Evolutionary conservation across 2,113 vertebrate species (phyloP).

Genomic region (Myrmecobius fasciatus): DNA sequence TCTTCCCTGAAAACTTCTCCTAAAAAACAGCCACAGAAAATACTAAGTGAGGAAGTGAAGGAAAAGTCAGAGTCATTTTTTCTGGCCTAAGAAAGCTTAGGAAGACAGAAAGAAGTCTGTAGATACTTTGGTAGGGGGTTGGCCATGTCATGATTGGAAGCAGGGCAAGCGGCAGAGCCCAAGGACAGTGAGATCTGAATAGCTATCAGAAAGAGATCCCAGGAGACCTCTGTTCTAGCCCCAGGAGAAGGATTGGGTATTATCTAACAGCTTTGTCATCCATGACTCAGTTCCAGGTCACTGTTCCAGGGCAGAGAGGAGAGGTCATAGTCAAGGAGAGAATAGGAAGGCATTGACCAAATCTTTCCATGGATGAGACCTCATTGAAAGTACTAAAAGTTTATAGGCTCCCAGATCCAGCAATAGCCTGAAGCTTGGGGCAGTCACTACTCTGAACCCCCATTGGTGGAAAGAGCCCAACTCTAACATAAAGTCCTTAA

Average conservation of each 20-base stretch:
- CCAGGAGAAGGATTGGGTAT: not conserved
- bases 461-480: not conserved
- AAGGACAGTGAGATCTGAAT: not conserved
- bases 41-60: not conserved
- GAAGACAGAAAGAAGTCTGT: not conserved
- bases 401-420: not conserved
- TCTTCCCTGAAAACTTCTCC: not conserved
- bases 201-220: not conserved
- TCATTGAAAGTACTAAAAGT: not conserved
- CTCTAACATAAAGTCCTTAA: not conserved
- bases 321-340: not conserved
- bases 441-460: not conserved
- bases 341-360: not conserved
- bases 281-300: not conserved
- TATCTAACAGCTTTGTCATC: not conserved
- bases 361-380: not conserved
- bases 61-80: not conserved
- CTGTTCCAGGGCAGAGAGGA: not conserved
- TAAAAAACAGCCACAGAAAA: not conserved
- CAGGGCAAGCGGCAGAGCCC: not conserved
- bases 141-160: not conserved
- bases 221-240: not conserved
- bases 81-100: not conserved
- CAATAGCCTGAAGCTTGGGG: not conserved
- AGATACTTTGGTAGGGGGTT: not conserved